Evolutionary conservation across 1,140 invertebrate species (phyloP).

Genomic region (Drosophila prosaltans): DNA sequence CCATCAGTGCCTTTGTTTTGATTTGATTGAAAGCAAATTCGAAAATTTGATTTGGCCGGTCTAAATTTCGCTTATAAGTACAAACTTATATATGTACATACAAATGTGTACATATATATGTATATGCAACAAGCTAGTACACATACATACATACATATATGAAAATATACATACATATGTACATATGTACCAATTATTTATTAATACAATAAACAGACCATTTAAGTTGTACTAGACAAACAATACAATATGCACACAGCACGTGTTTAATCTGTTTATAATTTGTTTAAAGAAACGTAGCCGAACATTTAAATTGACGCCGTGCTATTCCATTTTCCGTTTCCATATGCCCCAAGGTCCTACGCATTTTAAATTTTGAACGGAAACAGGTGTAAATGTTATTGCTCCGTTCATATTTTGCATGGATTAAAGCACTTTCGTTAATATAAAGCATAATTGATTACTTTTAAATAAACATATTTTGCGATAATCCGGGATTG

Average conservation of each 20-base stretch:
- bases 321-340: constrained; percentile 11
- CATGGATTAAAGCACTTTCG: background rate
- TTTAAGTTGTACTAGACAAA: constrained; percentile 22
- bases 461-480: constrained; percentile 10
- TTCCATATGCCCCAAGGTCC: constrained; percentile 1
- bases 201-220: constrained; percentile 25
- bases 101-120: background rate
- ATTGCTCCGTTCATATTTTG: background rate
- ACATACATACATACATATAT: too few species aligned
- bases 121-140: background rate
- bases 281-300: constrained; percentile 21
- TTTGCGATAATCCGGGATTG: constrained; percentile 9
- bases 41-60: too few species aligned
- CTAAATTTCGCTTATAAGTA: too few species aligned
- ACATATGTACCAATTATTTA: constrained; percentile 20
- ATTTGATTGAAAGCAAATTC: too few species aligned
- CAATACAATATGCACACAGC: constrained; percentile 27
- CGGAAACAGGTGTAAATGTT: constrained; percentile 7
- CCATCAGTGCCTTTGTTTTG: too few species aligned
- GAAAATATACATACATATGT: background rate
- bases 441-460: constrained; percentile 1
- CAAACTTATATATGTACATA: too few species aligned
- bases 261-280: constrained; percentile 30
- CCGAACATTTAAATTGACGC: constrained; percentile 11
- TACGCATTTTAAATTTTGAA: background rate